Evolutionary conservation across 2,797 vertebrate genomes (phyloP), one percentile per base, ranked within the genome.

Genomic region (Argyrosomus regius): DNA sequence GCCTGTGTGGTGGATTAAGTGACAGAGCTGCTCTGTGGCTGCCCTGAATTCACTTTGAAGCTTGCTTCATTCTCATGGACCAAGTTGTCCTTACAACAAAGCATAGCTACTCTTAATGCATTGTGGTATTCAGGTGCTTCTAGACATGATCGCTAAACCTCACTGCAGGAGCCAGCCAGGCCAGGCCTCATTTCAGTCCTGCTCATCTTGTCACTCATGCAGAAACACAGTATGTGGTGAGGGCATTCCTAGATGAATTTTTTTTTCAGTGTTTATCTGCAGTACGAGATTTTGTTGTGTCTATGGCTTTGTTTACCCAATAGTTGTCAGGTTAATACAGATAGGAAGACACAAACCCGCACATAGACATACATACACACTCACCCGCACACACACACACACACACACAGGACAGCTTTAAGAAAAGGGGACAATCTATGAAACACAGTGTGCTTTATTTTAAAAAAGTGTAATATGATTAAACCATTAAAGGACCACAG

Each of bases 251-350:
- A 46, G 60, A 80, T 12, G 6, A 81, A 72, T 52, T 77, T 72
- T 50, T 26, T 72, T 50, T 26, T 63, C 65, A 56, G 56, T 81
- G 77, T 89, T 91, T 90, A 83, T 83, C 73, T 77, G 52, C 49
- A 50, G 58, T 31, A 65, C 4, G 49, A 75, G 59, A 83, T 86
- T 75, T 88, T 93, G 93, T 91, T 94, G 79, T 90, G 91, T 93
- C 92, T 93, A 46, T 41, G 46, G 26, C 62, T 77, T 81, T 87
- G 83, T 71, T 74, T 43, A 61, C 28, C 22, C 56, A 74, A 24
- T 43, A 66, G 35, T 61, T 62, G 80, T 72, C 54, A 66, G 35
- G 31, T 80, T 75, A 80, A 83, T 49, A 57, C 43, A 60, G 62
- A 82, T 24, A 64, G 26, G 53, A 68, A 72, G 39, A 71, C 64